Base-by-base conservation (phyloP, 2,113 vertebrate species). In the Malaclemys terrapin region DNA sequence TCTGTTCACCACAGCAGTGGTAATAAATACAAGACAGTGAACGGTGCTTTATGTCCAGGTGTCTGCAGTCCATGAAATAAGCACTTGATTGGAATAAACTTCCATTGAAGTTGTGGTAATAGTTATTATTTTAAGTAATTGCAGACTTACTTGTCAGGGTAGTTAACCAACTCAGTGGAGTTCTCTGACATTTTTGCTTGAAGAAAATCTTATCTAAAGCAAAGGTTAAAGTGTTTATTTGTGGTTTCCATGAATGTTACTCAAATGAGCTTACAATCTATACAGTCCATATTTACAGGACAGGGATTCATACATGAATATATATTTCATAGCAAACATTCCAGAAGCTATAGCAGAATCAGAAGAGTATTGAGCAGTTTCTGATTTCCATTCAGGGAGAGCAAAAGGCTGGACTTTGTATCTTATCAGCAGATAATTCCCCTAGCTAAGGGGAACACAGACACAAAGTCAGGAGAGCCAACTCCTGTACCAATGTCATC, bases 101-200 rank as follows among this genome's bases (percentile, higher is more conserved):
- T 20, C 27, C 16, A 31, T n/a, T 52, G 49, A 80, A 19, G 25
- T 50, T 76, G 22, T 47, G 45, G n/a, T 83, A 42, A 53, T 31
- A 85, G 65, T 42, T 89, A 81, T 85, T 90, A 94, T 10, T 24
- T 16, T 56, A 83, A 59, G 12, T 78, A 92, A 84, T 88, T 94
- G 42, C 29, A 88, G 24, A 97, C 97, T 98, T 97, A 98, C 98
- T 96, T 98, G 87, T 96, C 91, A 89, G 81, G 89, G 52, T 97
- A 97, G 76, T 97, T 95, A 95, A 96, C 76, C 88, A 97, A 72
- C 72, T 97, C 96, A 91, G 96, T 93, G 69, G 96, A 53, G 45
- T 96, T 97, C 91, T 96, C 97, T 90, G 97, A 96, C 97, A 98
- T 98, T 90, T 93, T 94, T 93, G 53, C 89, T 82, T 85, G 95